Evolutionary conservation across 2,888 invertebrate genomes (phyloP).

Genomic region (Polymixis lichenea): DNA sequence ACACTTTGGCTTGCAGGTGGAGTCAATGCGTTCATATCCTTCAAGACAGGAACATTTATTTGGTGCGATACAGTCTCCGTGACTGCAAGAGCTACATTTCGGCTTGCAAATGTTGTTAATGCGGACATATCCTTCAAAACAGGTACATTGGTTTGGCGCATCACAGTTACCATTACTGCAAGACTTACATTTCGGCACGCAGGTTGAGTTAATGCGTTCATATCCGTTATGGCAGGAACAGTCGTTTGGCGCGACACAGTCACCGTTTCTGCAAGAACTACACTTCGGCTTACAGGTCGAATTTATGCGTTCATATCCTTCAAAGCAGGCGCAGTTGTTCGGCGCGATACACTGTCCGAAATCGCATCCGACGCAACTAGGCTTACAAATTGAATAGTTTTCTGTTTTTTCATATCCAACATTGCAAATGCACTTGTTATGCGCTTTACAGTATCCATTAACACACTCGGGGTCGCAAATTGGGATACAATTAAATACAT

Average conservation of each 20-base stretch:
- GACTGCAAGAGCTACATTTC: slow-evolving; percentile 46
- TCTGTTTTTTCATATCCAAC: slow-evolving; percentile 35
- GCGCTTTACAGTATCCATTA: slow-evolving; percentile 26
- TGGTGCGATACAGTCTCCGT: slow-evolving; percentile 54
- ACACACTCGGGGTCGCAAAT: slow-evolving; percentile 34
- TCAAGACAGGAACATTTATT: slow-evolving; percentile 43
- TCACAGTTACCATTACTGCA: slow-evolving; percentile 55
- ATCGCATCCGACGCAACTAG: slow-evolving; percentile 45
- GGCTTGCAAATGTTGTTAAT: slow-evolving; percentile 28
- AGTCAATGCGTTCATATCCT: slow-evolving; percentile 29
- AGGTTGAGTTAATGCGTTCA: neutral
- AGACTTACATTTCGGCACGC: slow-evolving; percentile 30
- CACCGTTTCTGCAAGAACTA: slow-evolving; percentile 57
- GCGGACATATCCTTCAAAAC: slow-evolving; percentile 36
- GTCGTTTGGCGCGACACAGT: slow-evolving; percentile 56
- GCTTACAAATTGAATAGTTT: slow-evolving; percentile 36
- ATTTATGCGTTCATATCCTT: slow-evolving; percentile 32
- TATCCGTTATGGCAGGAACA: slow-evolving; percentile 61
- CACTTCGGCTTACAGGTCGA: slow-evolving; percentile 41
- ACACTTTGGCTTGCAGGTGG: slow-evolving; percentile 39
- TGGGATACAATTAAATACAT: slow-evolving; percentile 29
- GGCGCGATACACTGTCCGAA: slow-evolving; percentile 51
- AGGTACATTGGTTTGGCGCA: slow-evolving; percentile 39
- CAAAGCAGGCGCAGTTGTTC: slow-evolving; percentile 47
- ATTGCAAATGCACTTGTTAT: slow-evolving; percentile 31